These are phyloP conservation scores for Tiliacea aurago DNA, from an alignment of 2,888 invertebrate species.

Conservation along the genomic window DNA sequence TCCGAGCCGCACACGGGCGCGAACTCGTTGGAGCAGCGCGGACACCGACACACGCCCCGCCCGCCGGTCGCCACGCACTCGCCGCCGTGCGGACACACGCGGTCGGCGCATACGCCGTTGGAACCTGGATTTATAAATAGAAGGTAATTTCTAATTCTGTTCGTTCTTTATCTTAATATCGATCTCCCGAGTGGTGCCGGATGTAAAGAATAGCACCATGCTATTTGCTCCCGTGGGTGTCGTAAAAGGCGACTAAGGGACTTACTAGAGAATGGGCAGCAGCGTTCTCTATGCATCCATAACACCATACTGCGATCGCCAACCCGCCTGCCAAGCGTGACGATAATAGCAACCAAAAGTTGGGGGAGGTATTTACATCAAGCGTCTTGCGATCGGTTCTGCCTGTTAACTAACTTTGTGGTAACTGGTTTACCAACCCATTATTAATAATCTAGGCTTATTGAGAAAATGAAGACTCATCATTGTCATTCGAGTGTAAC, in stretches of 20 bases:
- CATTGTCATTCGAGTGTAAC: not conserved
- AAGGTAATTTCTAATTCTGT: not conserved
- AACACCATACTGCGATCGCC: too few relatives aligned
- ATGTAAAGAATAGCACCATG: too few relatives aligned
- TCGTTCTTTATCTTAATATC: too few relatives aligned
- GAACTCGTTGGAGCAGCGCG: slow-evolving; percentile 95
- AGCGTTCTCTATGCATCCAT: too few relatives aligned
- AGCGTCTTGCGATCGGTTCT: not conserved
- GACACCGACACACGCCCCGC: slow-evolving; percentile 95
- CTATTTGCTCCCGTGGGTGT: too few relatives aligned
- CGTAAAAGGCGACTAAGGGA: too few relatives aligned
- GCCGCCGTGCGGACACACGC: slow-evolving; percentile 95
- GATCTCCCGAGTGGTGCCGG: too few relatives aligned
- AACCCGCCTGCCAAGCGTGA: too few relatives aligned
- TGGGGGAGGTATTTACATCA: too few relatives aligned
- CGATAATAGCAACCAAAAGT: too few relatives aligned
- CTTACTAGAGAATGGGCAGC: too few relatives aligned
- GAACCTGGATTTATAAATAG: slow-evolving; percentile 84
- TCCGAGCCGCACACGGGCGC: slow-evolving; percentile 96
- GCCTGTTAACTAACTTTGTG: not conserved
- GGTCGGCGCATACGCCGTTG: slow-evolving; percentile 92
- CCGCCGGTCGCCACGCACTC: slow-evolving; percentile 92
- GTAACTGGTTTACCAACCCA: not conserved
- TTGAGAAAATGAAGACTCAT: not conserved
- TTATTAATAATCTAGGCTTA: too few relatives aligned